Percentiles rank a stretch among this genome's conserved stretches.
Conservation (phyloP, 2,113 vertebrate species). For the Colossoma macropomum region DNA sequence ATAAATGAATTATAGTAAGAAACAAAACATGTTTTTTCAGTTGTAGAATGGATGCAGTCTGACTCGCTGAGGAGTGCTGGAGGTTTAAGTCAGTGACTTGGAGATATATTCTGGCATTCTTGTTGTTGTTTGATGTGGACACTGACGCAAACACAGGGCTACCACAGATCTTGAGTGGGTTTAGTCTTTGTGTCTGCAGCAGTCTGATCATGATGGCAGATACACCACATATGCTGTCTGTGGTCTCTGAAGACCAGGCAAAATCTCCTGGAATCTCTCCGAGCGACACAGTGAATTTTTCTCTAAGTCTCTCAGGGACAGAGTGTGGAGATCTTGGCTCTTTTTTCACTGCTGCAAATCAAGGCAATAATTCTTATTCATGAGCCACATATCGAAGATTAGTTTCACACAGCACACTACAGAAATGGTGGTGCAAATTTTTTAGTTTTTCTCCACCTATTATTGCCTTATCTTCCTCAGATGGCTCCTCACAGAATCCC, state of each 20-base stretch:
- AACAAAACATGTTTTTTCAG: neutral
- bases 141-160: slow-evolving; percentile 6
- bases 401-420: slow-evolving; percentile 24
- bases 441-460: slow-evolving; percentile 21
- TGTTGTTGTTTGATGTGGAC: slow-evolving; percentile 20
- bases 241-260: slow-evolving; percentile 60
- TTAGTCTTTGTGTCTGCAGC: slow-evolving; percentile 46
- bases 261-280: slow-evolving; percentile 70
- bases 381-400: slow-evolving; percentile 42
- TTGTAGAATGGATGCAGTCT: slow-evolving; percentile 36
- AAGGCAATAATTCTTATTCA: slow-evolving; percentile 49
- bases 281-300: slow-evolving; percentile 72
- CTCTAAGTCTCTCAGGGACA: slow-evolving; percentile 67
- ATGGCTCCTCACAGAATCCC: slow-evolving; percentile 20
- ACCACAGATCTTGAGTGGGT: slow-evolving; percentile 50
- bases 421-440: slow-evolving; percentile 36
- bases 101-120: neutral
- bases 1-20: slow-evolving; percentile 34
- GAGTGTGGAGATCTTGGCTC: neutral
- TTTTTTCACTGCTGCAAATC: slow-evolving; percentile 48
- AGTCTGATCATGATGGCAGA: slow-evolving; percentile 55
- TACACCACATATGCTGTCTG: slow-evolving; percentile 52
- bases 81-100: neutral
- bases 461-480: neutral
- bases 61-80: neutral